Conservation (phyloP, 2,797 vertebrate genomes). For the Bryconaethiops microstoma region DNA sequence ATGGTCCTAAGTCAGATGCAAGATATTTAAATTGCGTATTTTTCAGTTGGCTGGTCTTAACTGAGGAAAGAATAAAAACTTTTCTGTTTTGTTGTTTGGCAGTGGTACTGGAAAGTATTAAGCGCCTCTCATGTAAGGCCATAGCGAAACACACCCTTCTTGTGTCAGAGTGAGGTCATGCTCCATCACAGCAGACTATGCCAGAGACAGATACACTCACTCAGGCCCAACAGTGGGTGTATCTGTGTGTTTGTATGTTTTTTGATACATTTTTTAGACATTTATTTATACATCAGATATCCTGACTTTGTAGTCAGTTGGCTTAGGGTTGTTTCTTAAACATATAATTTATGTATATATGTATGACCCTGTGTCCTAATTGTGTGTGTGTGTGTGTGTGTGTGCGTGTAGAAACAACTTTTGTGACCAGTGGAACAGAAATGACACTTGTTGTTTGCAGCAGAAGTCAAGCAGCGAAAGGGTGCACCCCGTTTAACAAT, state of each 20-base stretch:
- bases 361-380: background rate
- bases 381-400: background rate
- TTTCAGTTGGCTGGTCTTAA: slow-evolving; percentile 66
- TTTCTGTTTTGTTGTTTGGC: slow-evolving; percentile 76
- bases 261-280: background rate
- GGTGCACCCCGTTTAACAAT: slow-evolving; percentile 51
- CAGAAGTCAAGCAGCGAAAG: background rate
- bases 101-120: slow-evolving; percentile 71
- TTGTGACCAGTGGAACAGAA: slow-evolving; percentile 35
- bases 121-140: slow-evolving; percentile 69
- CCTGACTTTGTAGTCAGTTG: too few relatives aligned
- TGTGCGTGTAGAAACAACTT: too few relatives aligned
- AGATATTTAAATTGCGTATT: slow-evolving; percentile 59
- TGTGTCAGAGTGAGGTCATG: slow-evolving; percentile 73
- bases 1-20: slow-evolving; percentile 19
- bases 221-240: slow-evolving; percentile 26
- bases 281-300: too few relatives aligned
- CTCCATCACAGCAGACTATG: slow-evolving; percentile 57
- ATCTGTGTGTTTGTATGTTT: slow-evolving; percentile 59
- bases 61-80: slow-evolving; percentile 70
- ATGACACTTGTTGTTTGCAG: slow-evolving; percentile 3
- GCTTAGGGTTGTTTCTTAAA: too few relatives aligned
- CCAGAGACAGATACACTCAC: slow-evolving; percentile 64
- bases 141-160: slow-evolving; percentile 71
- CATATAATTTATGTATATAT: background rate